A percentile compares a stretch with the other conserved stretches of the same genome.
These are phyloP conservation scores for Nycticorax nycticorax DNA, from an alignment of 2,113 vertebrate genomes.

Conservation along the genomic window DNA sequence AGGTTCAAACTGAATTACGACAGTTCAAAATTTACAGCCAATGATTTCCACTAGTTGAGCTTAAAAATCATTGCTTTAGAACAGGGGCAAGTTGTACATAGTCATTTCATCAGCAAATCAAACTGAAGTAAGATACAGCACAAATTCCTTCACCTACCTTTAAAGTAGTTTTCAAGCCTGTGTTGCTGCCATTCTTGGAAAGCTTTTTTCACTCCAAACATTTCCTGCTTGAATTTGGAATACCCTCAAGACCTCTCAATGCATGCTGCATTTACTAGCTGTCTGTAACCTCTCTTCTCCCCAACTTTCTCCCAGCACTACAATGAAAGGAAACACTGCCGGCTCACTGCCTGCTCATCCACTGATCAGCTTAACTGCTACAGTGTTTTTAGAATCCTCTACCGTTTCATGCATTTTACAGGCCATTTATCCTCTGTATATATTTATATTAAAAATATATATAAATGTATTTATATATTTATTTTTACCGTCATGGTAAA, in stretches of 20 bases:
- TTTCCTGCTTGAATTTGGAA: neutral
- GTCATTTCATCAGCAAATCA: neutral
- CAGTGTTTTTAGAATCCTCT: neutral
- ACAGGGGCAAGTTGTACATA: neutral
- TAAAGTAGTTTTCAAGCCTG: neutral
- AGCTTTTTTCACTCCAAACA: neutral
- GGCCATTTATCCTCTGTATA: neutral
- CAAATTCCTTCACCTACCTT: neutral
- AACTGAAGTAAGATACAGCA: neutral
- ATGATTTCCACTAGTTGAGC: neutral
- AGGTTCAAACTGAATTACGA: neutral
- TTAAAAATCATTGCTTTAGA: neutral
- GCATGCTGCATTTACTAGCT: rapidly evolving
- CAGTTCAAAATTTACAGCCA: neutral
- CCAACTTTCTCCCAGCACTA: neutral
- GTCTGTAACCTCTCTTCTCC: too few relatives aligned
- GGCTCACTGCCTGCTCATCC: neutral
- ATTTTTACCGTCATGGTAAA: neutral
- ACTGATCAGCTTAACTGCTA: neutral
- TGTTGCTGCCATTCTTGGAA: neutral
- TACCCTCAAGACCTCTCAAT: neutral
- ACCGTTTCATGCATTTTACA: neutral
- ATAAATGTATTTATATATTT: too few relatives aligned
- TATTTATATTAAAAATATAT: too few relatives aligned
- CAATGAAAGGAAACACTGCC: neutral